Evolutionary conservation across 1,140 invertebrate species (phyloP).

Genomic region (Bombus sibiricus): DNA sequence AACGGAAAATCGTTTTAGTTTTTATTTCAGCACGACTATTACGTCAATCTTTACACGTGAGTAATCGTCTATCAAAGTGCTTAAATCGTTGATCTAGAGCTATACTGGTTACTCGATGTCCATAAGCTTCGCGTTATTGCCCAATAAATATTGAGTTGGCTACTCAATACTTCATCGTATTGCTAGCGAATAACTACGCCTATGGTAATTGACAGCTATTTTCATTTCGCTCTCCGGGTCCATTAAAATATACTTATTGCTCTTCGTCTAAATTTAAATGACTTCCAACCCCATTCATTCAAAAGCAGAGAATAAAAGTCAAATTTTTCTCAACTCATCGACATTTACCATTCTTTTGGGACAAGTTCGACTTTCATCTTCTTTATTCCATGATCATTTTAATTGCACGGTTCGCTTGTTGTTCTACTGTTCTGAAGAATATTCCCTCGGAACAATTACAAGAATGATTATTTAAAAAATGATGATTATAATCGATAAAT

Average conservation of each 20-base stretch:
- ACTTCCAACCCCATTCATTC: not conserved
- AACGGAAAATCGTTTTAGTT: not conserved
- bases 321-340: no score
- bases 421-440: no score
- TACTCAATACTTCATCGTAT: not conserved
- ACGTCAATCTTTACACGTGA: not conserved
- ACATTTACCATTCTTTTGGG: no score
- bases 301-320: not conserved
- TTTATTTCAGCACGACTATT: not conserved
- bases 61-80: not conserved
- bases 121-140: conserved; percentile 4
- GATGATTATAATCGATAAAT: no score
- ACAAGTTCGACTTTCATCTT: no score
- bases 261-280: no score
- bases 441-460: no score
- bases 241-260: not conserved
- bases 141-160: conserved; percentile 8
- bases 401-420: no score
- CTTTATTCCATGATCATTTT: no score
- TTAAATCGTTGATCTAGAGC: not conserved
- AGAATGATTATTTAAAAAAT: no score
- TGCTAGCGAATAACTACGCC: conserved; percentile 4
- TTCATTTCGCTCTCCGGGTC: not conserved
- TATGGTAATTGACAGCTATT: not conserved
- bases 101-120: not conserved